These are phyloP conservation scores for Decapterus maruadsi DNA, from an alignment of 2,797 vertebrate species.

Conservation along the genomic window DNA sequence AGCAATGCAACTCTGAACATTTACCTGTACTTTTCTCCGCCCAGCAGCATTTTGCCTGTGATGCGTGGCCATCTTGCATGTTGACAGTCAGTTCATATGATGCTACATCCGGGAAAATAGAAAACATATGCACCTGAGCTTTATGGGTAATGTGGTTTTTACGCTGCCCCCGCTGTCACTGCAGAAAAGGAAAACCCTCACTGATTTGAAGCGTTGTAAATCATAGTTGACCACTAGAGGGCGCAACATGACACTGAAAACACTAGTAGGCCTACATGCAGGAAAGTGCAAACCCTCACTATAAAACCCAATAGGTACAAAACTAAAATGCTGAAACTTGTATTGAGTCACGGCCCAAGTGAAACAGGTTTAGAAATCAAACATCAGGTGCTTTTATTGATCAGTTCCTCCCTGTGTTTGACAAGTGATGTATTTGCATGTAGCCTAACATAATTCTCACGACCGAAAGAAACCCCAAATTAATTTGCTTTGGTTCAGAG, in stretches of 20 bases:
- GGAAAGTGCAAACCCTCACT: too few relatives aligned
- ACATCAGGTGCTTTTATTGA: neutral
- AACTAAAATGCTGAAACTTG: neutral
- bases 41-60: conserved; percentile 99
- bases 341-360: neutral
- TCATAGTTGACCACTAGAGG: conserved; percentile 46
- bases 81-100: conserved; percentile 90
- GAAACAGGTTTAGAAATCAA: neutral
- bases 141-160: conserved; percentile 75
- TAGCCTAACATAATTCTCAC: neutral
- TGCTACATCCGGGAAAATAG: conserved; percentile 88
- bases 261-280: neutral
- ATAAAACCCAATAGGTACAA: neutral
- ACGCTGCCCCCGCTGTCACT: neutral
- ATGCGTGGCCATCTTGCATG: conserved; percentile 99
- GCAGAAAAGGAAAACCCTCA: neutral
- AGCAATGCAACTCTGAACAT: conserved; percentile 28
- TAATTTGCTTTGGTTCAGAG: neutral
- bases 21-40: conserved; percentile 99
- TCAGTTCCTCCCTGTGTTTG: neutral
- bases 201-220: neutral
- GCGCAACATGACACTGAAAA: neutral
- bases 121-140: conserved; percentile 55
- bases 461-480: neutral
- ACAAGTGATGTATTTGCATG: neutral